Base-by-base conservation (phyloP, 2,113 vertebrate genomes). In the Hippocampus abdominalis region DNA sequence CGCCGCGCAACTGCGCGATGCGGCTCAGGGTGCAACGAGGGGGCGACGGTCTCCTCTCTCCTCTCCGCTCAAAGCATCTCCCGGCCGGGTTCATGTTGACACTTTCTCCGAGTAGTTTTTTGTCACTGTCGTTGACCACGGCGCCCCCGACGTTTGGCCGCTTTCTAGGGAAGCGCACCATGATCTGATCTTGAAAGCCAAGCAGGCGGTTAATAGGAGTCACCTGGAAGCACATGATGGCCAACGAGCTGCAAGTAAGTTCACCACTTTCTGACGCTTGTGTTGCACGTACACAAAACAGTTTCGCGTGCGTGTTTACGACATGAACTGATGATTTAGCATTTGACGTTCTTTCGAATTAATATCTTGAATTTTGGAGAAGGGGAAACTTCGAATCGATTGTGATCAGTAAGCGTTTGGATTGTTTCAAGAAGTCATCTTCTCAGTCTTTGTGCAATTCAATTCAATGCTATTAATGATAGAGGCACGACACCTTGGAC, bases 221-320 rank as follows among this genome's bases (percentile, higher is more conserved):
- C 69, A 48, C 44, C 56, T 65, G 74, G n/a, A 69, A 18, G 39
- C 60, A 65, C 66, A 74, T 57, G 77, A 91, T 91, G 90, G 88
- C 89, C 76, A 89, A 82, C 83, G 90, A 88, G 74, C 78, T 89
- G 67, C 87, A 90, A 56, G 90, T 91, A 73, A 88, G 85, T 88
- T 84, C 69, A 1, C 1, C 12, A 73, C 77, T 67, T 64, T 18
- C 3, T 44, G 10, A 36, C 32, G 32, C 32, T 6, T 2, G 3
- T 29, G 12, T 44, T 42, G 21, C 12, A 23, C 66, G 11, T 56
- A 8, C 7, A 10, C 13, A 29, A 27, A 29, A 27, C 13, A 29
- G 5, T 10, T 57, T 27, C 7, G 13, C 13, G 25, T 59, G 56
- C 56, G 7, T 27, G 25, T 7, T 32, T 59, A 15, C 5, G 15